Conservation (phyloP, 2,888 invertebrate genomes). For the Sceliomorpha sp. region DNA sequence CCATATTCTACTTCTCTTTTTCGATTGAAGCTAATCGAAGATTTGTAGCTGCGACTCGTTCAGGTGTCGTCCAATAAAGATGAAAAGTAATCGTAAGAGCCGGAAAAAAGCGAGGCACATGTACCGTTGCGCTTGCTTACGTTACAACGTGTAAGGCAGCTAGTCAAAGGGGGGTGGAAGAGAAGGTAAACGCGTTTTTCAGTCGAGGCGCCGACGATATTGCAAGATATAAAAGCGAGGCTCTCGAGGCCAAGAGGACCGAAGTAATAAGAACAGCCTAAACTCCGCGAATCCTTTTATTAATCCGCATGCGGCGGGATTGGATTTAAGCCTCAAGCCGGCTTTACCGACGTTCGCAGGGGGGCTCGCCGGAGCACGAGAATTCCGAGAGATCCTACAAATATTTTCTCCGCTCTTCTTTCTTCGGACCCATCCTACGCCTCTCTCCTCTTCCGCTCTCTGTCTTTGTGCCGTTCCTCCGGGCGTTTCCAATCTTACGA, state of each 20-base stretch:
- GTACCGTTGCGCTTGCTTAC: conserved; percentile 39
- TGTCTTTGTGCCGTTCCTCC: conserved; percentile 41
- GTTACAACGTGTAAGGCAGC: conserved; percentile 42
- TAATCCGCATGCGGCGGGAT: conserved; percentile 76
- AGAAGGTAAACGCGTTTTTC: conserved; percentile 58
- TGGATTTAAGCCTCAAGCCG: conserved; percentile 72
- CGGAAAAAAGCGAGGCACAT: conserved; percentile 29
- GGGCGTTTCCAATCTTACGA: conserved; percentile 47
- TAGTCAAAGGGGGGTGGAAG: conserved; percentile 47
- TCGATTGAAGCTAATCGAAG: no score
- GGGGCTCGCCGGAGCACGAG: conserved; percentile 44
- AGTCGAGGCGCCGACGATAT: conserved; percentile 65
- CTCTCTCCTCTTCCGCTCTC: conserved; percentile 14
- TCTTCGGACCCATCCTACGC: conserved; percentile 34
- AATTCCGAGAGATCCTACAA: conserved; percentile 50
- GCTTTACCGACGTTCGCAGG: conserved; percentile 49
- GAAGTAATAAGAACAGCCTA: conserved; percentile 76
- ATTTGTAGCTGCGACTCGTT: no score
- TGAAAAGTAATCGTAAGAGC: conserved; percentile 41
- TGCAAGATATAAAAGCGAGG: conserved; percentile 68
- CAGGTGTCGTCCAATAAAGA: no score
- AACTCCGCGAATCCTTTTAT: conserved; percentile 78
- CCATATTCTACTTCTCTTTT: no score
- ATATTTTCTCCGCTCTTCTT: conserved; percentile 52
- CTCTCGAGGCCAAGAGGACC: conserved; percentile 63